Percentiles rank a stretch among this genome's conserved stretches.
phyloP scores from a whole-genome alignment of 2,113 vertebrate species.

The Indicator indicator region DNA sequence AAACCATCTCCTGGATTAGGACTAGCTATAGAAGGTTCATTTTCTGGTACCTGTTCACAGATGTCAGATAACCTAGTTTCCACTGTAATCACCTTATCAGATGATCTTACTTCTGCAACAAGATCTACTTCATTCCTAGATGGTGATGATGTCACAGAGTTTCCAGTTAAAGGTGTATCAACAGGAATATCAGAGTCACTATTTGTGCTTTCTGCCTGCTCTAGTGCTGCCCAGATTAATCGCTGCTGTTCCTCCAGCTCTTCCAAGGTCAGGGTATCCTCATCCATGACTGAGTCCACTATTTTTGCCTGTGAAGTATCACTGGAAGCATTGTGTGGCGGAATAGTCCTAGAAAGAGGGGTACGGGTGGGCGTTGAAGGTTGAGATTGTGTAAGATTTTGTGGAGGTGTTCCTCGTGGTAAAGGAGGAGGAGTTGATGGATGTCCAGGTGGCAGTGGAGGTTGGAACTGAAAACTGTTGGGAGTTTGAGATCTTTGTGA shows the following conservation, averaged over 20 bases:
- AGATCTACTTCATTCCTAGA: constrained; percentile 73
- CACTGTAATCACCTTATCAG: constrained; percentile 15
- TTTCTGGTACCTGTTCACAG: neutral
- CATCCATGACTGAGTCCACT: constrained; percentile 76
- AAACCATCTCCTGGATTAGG: neutral
- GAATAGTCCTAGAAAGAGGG: constrained; percentile 85
- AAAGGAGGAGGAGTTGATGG: constrained; percentile 85
- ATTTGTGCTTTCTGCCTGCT: constrained; percentile 85
- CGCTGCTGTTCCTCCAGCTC: constrained; percentile 96
- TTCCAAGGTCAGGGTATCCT: constrained; percentile 90
- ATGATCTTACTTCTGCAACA: constrained; percentile 30
- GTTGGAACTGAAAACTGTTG: constrained; percentile 84
- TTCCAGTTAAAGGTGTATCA: constrained; percentile 82
- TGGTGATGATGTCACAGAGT: constrained; percentile 83
- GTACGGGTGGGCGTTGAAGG: constrained; percentile 78
- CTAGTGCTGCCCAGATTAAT: constrained; percentile 90
- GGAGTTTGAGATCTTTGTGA: constrained; percentile 52
- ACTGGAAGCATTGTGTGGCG: constrained; percentile 75
- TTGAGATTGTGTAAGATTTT: constrained; percentile 44
- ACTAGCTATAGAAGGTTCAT: neutral
- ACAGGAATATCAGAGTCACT: constrained; percentile 86
- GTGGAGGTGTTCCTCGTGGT: constrained; percentile 86
- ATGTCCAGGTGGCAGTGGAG: constrained; percentile 84
- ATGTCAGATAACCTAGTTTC: neutral
- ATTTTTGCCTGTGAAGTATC: constrained; percentile 69